Percentiles rank a stretch among this genome's conserved stretches.
Evolutionary conservation across 2,888 invertebrate species (phyloP).

Genomic region (Cordilura impudica): DNA sequence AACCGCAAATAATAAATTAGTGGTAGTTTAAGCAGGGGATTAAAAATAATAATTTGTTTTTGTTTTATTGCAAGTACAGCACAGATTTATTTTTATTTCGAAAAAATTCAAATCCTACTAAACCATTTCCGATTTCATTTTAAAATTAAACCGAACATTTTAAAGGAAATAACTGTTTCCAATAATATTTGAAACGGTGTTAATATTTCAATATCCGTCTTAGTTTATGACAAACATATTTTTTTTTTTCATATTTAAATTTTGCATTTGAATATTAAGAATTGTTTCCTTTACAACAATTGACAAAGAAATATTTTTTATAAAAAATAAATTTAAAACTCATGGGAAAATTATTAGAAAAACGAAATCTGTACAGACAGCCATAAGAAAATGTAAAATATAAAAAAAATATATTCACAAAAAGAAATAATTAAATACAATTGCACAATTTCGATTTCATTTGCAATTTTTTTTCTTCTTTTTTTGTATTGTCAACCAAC

Average conservation of each 20-base stretch:
- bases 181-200: background rate
- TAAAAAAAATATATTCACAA: background rate
- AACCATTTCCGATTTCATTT: no score
- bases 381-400: background rate
- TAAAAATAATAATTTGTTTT: background rate
- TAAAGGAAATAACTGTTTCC: no score
- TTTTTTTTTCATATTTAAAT: background rate
- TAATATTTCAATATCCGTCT: background rate
- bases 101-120: no score
- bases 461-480: background rate
- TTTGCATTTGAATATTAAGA: background rate
- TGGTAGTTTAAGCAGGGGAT: constrained; percentile 55
- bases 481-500: background rate
- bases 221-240: background rate
- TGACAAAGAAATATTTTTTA: background rate
- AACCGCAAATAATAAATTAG: constrained; percentile 60
- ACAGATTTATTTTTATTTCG: no score
- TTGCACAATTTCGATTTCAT: constrained; percentile 45
- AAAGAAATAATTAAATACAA: constrained; percentile 46
- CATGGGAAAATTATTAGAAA: background rate
- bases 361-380: background rate
- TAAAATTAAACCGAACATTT: no score
- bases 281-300: background rate
- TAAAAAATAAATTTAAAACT: background rate
- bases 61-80: background rate